Conservation (phyloP, 2,888 invertebrate species). For the Noctua fimbriata region DNA sequence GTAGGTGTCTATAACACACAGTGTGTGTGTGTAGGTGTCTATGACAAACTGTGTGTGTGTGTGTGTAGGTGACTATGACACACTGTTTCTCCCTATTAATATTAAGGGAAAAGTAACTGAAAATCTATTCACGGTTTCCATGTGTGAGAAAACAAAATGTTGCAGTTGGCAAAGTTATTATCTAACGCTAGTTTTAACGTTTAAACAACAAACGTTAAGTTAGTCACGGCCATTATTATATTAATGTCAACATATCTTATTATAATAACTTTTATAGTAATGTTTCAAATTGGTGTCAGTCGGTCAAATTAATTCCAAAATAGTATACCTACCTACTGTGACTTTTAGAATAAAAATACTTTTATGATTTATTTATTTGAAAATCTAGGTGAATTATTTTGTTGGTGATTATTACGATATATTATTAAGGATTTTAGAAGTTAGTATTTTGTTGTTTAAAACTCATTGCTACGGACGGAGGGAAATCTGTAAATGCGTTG, state of each 20-base stretch:
- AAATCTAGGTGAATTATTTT: background rate
- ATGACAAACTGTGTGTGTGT: too few species aligned
- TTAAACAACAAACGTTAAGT: background rate
- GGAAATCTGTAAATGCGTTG: background rate
- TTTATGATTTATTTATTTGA: background rate
- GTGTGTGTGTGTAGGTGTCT: too few species aligned
- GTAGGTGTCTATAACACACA: too few species aligned
- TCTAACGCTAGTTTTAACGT: background rate
- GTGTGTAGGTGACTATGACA: too few species aligned
- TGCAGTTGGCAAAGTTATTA: background rate
- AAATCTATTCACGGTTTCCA: background rate
- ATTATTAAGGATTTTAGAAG: background rate
- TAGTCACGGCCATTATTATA: background rate
- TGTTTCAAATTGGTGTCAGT: constrained; percentile 42
- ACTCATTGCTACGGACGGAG: background rate
- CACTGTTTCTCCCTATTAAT: too few species aligned
- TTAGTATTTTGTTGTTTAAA: background rate
- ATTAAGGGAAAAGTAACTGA: background rate
- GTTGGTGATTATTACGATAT: background rate
- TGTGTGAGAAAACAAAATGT: background rate
- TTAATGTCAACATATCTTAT: constrained; percentile 20
- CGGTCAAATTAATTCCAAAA: constrained; percentile 21
- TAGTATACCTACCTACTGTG: background rate
- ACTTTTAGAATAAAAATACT: background rate
- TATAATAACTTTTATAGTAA: constrained; percentile 23